phyloP scores from a whole-genome alignment of 2,888 invertebrate species.

The Cerceris ruficornis region DNA sequence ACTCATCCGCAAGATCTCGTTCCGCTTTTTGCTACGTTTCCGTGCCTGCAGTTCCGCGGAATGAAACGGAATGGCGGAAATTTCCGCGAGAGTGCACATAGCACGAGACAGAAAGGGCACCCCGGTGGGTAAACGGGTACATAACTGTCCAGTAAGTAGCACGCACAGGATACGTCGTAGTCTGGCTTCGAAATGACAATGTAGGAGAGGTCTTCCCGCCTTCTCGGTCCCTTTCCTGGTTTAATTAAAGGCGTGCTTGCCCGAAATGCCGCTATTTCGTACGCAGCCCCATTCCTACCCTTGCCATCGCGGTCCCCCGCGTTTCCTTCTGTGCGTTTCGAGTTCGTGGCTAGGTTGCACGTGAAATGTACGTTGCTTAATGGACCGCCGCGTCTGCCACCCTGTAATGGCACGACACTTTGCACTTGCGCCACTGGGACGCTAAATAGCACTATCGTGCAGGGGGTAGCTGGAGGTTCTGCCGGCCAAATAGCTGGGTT shows the following conservation, averaged over 20 bases:
- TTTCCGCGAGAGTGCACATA: slow-evolving; percentile 57
- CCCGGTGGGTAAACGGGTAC: slow-evolving; percentile 29
- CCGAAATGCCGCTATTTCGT: slow-evolving; percentile 58
- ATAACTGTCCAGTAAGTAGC: slow-evolving; percentile 52
- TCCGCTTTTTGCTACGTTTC: slow-evolving; percentile 44
- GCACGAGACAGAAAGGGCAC: slow-evolving; percentile 14
- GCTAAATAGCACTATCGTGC: slow-evolving; percentile 66
- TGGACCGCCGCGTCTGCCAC: slow-evolving; percentile 63
- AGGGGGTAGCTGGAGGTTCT: slow-evolving; percentile 38
- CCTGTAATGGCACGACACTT: slow-evolving; percentile 68
- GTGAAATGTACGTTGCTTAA: slow-evolving; percentile 63
- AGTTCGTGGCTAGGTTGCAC: slow-evolving; percentile 34
- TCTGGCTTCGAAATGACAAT: slow-evolving; percentile 61
- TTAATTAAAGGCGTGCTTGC: slow-evolving; percentile 71
- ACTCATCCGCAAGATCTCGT: slow-evolving; percentile 64
- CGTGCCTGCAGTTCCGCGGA: slow-evolving; percentile 48
- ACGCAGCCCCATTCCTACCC: slow-evolving; percentile 22
- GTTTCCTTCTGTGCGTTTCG: slow-evolving; percentile 48
- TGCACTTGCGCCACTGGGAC: slow-evolving; percentile 60
- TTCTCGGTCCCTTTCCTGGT: slow-evolving; percentile 64
- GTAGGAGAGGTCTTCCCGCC: slow-evolving; percentile 21
- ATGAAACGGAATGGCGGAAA: slow-evolving; percentile 71
- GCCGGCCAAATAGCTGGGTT: slow-evolving; percentile 50
- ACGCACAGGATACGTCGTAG: slow-evolving; percentile 42
- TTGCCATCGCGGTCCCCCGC: not conserved